A percentile compares a stretch with the other conserved stretches of the same genome.
Evolutionary conservation across 2,888 invertebrate genomes (phyloP).

Genomic region (Diarsia dahlii): DNA sequence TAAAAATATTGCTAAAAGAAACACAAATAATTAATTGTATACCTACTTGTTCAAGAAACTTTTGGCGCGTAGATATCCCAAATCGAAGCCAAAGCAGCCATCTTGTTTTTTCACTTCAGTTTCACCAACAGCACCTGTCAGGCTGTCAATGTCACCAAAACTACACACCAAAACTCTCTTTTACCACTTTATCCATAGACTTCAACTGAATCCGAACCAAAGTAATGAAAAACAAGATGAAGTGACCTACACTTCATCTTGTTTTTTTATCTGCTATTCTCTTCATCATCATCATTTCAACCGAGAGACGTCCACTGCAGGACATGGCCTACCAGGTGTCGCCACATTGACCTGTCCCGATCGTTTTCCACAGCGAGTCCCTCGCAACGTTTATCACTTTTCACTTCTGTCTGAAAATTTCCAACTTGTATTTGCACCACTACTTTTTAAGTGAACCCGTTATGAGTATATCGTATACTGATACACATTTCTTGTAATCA

Average conservation of each 20-base stretch:
- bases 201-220: neutral
- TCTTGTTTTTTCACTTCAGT: neutral
- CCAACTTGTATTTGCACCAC: neutral
- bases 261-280: no score
- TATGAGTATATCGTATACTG: slow-evolving; percentile 33
- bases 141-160: neutral
- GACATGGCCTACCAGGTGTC: no score
- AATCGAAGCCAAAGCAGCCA: neutral
- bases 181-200: neutral
- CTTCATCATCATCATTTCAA: no score
- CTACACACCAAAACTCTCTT: neutral
- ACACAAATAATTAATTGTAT: no score
- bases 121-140: neutral
- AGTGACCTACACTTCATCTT: neutral
- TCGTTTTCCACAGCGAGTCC: no score
- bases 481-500: slow-evolving; percentile 29
- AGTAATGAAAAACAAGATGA: neutral
- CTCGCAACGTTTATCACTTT: no score
- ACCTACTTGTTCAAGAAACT: neutral
- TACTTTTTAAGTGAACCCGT: slow-evolving; percentile 21
- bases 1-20: no score
- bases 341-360: no score
- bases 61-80: neutral
- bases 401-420: neutral
- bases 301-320: no score